These are phyloP conservation scores for Pachydiplax longipennis DNA, from an alignment of 2,888 invertebrate species.

Conservation along the genomic window DNA sequence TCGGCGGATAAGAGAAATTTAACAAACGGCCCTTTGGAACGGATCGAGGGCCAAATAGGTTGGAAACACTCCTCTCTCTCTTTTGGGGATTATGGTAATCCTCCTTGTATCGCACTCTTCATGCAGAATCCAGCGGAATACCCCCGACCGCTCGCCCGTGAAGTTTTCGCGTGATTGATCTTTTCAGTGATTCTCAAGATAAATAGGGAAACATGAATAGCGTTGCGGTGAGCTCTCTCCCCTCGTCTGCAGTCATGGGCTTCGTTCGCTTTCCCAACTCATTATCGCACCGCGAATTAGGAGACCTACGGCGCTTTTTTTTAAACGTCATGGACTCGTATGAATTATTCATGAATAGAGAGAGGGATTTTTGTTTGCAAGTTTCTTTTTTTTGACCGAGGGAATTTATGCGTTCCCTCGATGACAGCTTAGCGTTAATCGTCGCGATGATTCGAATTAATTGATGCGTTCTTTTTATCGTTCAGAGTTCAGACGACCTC, in stretches of 20 bases:
- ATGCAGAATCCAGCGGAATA: neutral
- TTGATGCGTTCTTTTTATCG: neutral
- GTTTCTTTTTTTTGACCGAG: neutral
- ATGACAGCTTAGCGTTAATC: neutral
- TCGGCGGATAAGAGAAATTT: neutral
- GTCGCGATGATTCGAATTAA: neutral
- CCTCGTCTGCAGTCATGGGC: neutral
- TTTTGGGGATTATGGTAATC: neutral
- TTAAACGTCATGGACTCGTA: neutral
- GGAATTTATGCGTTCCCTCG: neutral
- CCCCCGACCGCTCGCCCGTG: neutral
- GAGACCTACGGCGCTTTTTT: neutral
- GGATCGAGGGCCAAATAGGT: neutral
- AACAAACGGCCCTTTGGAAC: neutral
- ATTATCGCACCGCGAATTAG: neutral
- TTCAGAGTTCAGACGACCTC: neutral
- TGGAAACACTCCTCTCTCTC: neutral
- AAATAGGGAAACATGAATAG: neutral
- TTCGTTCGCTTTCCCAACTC: neutral
- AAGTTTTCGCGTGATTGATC: neutral
- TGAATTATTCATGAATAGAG: neutral
- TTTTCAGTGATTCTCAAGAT: neutral
- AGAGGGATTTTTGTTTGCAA: neutral
- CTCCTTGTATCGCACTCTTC: neutral
- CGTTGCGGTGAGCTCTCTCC: neutral